Evolutionary conservation across 2,888 invertebrate species (phyloP).

Genomic region (Hydropsyche betteni): DNA sequence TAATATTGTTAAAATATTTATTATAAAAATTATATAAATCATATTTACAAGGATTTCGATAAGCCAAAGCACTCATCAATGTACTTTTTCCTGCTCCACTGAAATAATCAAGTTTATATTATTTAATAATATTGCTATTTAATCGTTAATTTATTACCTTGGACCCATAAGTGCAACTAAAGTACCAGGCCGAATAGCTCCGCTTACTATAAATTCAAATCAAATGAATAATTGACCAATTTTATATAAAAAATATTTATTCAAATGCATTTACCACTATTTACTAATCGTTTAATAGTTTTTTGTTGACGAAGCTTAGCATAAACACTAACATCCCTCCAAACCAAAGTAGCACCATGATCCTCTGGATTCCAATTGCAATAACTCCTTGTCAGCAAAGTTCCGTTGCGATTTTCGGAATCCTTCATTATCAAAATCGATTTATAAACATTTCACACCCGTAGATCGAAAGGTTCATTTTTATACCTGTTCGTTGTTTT

Average conservation of each 20-base stretch:
- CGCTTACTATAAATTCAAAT: constrained; percentile 68
- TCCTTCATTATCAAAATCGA: no score
- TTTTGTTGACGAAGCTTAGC: constrained; percentile 61
- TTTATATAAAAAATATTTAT: not conserved
- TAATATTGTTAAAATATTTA: constrained; percentile 14
- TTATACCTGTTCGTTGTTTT: not conserved
- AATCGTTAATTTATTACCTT: constrained; percentile 65
- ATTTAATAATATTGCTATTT: not conserved
- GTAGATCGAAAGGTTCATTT: no score
- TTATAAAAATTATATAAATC: not conserved
- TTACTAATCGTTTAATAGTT: constrained; percentile 77
- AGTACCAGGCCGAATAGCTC: constrained; percentile 82
- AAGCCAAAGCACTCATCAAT: constrained; percentile 83
- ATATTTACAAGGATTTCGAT: constrained; percentile 75
- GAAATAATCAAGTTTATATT: constrained; percentile 54
- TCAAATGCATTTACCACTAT: constrained; percentile 68
- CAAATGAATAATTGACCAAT: not conserved
- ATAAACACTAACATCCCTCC: constrained; percentile 82
- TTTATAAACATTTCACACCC: no score
- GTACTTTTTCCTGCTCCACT: constrained; percentile 93
- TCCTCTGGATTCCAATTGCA: constrained; percentile 67
- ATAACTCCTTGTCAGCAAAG: constrained; percentile 57
- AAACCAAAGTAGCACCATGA: constrained; percentile 78
- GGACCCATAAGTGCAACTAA: constrained; percentile 87
- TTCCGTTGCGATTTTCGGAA: not conserved